These are phyloP conservation scores for Ctenopoma kingsleyae DNA, from an alignment of 2,797 vertebrate species.

Conservation along the genomic window DNA sequence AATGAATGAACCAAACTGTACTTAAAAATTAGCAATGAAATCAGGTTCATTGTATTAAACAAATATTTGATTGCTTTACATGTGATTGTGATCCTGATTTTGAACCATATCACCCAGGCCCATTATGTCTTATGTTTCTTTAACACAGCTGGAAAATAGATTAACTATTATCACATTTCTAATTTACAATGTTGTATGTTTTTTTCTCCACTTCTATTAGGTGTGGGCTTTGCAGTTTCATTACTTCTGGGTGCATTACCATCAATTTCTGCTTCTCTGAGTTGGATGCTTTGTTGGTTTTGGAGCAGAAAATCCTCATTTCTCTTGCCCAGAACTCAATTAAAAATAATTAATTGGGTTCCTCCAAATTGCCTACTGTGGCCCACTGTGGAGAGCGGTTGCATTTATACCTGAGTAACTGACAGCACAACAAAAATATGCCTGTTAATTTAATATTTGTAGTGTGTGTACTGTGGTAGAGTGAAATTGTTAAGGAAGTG, in stretches of 20 bases:
- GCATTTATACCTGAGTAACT: constrained; percentile 6
- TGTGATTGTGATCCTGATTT: not conserved
- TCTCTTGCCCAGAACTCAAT: constrained; percentile 18
- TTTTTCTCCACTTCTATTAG: not conserved
- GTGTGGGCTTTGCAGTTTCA: not conserved
- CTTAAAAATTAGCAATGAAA: constrained; percentile 14
- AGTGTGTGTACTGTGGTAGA: not conserved
- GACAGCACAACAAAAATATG: not conserved
- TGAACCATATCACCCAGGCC: not conserved
- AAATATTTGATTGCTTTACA: not conserved
- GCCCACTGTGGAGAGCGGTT: not conserved
- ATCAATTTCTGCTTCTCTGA: constrained; percentile 9
- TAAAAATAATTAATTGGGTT: constrained; percentile 8
- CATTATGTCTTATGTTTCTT: not conserved
- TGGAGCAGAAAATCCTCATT: constrained; percentile 6
- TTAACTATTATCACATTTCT: not conserved
- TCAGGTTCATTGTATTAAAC: not conserved
- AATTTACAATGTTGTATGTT: not conserved
- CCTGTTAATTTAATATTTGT: constrained; percentile 4
- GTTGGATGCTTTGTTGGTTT: constrained; percentile 23
- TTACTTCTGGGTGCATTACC: not conserved
- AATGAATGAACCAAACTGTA: not conserved
- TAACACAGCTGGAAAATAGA: not conserved
- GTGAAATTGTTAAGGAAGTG: not conserved
- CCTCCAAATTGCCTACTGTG: not conserved